Evolutionary conservation across 2,113 vertebrate species (phyloP).

Genomic region (Cyanoliseus patagonus): DNA sequence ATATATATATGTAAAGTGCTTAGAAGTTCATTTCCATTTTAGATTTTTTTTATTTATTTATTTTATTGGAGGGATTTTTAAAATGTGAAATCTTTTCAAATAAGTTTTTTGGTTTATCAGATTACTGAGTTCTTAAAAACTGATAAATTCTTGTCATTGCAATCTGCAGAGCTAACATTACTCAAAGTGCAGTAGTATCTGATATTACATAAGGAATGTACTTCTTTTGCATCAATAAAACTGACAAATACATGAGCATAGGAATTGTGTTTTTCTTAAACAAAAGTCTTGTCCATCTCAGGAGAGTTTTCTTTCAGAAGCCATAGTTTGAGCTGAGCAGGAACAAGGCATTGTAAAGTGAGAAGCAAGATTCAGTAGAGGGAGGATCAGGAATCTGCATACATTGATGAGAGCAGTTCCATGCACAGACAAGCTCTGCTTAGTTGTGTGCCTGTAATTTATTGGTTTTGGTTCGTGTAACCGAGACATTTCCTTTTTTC

Average conservation of each 20-base stretch:
- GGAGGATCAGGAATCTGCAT: background rate
- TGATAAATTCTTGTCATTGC: background rate
- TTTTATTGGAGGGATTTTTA: background rate
- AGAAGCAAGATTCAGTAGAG: background rate
- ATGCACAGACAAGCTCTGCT: background rate
- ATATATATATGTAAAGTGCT: background rate
- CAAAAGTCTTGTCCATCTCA: background rate
- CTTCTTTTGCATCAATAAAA: background rate
- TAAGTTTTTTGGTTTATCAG: background rate
- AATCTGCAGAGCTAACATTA: background rate
- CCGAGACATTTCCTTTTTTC: slow-evolving; percentile 3
- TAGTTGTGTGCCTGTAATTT: background rate
- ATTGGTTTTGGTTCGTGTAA: background rate
- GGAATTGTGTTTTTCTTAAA: background rate
- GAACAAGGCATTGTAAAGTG: background rate
- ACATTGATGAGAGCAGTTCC: background rate
- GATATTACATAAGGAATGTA: background rate
- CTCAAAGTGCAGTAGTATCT: background rate
- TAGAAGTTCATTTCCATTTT: background rate
- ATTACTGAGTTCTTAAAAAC: background rate
- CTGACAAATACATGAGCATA: background rate
- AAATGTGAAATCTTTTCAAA: background rate
- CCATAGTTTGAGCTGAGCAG: background rate
- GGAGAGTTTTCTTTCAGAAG: background rate
- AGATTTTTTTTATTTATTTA: background rate